Conservation (phyloP, 1,140 invertebrate species). For the Drosophila busckii region DNA sequence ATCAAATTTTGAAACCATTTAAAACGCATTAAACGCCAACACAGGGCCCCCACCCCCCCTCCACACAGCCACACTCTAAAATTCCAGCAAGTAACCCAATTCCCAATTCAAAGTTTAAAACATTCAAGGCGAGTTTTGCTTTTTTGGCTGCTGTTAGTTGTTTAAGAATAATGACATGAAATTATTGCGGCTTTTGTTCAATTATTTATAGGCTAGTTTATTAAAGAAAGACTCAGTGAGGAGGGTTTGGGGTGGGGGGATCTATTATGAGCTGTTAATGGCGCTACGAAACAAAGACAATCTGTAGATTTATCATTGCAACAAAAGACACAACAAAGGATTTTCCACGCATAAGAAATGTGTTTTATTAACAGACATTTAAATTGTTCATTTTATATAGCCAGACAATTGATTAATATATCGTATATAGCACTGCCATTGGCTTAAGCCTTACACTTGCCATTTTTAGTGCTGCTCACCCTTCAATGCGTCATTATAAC, state of each 20-base stretch:
- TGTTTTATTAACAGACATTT: too few relatives aligned
- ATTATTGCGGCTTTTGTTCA: slow-evolving; percentile 61
- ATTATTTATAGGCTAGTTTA: slow-evolving; percentile 73
- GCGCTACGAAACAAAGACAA: too few relatives aligned
- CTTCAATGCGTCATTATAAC: slow-evolving; percentile 43
- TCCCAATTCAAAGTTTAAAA: background rate
- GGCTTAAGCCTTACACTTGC: too few relatives aligned
- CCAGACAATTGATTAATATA: too few relatives aligned
- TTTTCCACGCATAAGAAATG: too few relatives aligned
- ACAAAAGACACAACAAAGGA: too few relatives aligned
- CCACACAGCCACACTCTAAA: too few relatives aligned
- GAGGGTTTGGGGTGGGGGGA: slow-evolving; percentile 29
- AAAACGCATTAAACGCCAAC: slow-evolving; percentile 77
- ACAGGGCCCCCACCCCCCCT: too few relatives aligned
- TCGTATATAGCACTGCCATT: too few relatives aligned
- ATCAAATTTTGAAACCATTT: slow-evolving; percentile 76
- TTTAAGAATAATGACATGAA: slow-evolving; percentile 48
- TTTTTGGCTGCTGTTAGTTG: slow-evolving; percentile 13
- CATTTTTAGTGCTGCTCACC: background rate
- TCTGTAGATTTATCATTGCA: too few relatives aligned
- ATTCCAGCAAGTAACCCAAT: slow-evolving; percentile 4
- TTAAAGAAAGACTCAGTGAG: slow-evolving; percentile 44
- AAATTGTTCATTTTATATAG: too few relatives aligned
- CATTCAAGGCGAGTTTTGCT: slow-evolving; percentile 3
- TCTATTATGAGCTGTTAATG: slow-evolving; percentile 63